These are phyloP conservation scores for Palythoa caribaeorum DNA, from an alignment of 92 coral and sea anemone species.

Conservation along the genomic window DNA sequence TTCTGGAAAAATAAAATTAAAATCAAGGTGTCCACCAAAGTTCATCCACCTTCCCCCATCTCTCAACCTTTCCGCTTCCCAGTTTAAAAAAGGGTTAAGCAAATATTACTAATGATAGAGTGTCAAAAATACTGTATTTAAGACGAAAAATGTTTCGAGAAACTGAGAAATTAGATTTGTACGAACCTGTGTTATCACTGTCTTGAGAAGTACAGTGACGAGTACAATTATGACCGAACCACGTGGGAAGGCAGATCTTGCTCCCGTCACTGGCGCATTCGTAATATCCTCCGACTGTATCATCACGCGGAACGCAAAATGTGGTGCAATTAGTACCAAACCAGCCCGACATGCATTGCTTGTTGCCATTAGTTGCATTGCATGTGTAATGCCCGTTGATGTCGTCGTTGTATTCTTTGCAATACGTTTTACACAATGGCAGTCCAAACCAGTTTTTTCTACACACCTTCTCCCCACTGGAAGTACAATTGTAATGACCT, in stretches of 20 bases:
- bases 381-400: slow-evolving; percentile 17
- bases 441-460: slow-evolving; percentile 46
- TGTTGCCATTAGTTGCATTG: slow-evolving; percentile 24
- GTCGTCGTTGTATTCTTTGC: slow-evolving; percentile 24
- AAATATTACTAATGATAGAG: no score
- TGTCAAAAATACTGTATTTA: no score
- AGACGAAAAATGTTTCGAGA: no score
- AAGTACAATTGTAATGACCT: slow-evolving; percentile 34
- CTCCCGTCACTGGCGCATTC: slow-evolving; percentile 14
- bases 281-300: slow-evolving; percentile 14
- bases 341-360: slow-evolving; percentile 46
- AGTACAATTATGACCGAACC: slow-evolving; percentile 22
- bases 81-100: no score
- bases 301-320: slow-evolving; percentile 25
- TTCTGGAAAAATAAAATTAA: no score
- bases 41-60: no score
- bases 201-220: slow-evolving; percentile 4
- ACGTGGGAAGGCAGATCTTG: slow-evolving; percentile 17
- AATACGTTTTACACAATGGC: slow-evolving; percentile 9
- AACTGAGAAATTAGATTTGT: neutral
- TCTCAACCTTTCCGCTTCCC: no score
- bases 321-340: slow-evolving; percentile 24
- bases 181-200: slow-evolving; percentile 20
- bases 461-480: slow-evolving; percentile 39
- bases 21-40: no score